Base-by-base conservation (phyloP, 2,888 invertebrate species). In the Asteroscopus sphinx region DNA sequence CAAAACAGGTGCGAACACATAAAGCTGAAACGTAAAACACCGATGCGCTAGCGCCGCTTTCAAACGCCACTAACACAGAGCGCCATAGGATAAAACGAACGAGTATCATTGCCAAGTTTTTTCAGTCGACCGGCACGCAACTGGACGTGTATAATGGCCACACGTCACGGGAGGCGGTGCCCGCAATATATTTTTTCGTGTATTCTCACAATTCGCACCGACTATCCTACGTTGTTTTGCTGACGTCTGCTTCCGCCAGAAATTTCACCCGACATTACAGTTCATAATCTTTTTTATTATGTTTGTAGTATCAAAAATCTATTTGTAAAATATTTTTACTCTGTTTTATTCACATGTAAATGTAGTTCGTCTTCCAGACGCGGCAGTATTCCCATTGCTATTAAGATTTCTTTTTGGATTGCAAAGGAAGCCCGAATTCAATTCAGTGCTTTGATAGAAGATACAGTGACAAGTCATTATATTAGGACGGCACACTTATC, bases 41-140 rank as follows among this genome's bases (percentile, higher is more conserved):
- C 40, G 61, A 58, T 69, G 64, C 62, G 71, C 68, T 73, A 81
- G 82, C 84, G 85, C 80, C 81, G 75, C 62, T 65, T 63, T 61
- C 62, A 74, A 68, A 82, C 82, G 81, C 87, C 86, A 86, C 80
- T 79, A 81, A 73, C 81, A 81, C 75, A 70, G 69, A 86, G 89
- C 89, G 90, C 89, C 88, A 83, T 81, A 76, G 79, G 73, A 83
- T 79, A 83, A 82, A 87, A 85, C 79, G 80, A 85, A 81, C 72
- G 68, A 28, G 76, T 74, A 80, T 59, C 72, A 75, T 64, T 92
- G 93, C 92, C 93, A 93, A 93, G 85, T 86, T 89, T 91, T 88
- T 88, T 86, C 82, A 81, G 72, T 75, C 80, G 71, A 59, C 64
- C 77, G 68, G 68, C 78, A 79, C 79, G 78, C 81, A 78, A 77